phyloP scores from a whole-genome alignment of 2,888 invertebrate genomes.

The Lasioglossum lativentre region DNA sequence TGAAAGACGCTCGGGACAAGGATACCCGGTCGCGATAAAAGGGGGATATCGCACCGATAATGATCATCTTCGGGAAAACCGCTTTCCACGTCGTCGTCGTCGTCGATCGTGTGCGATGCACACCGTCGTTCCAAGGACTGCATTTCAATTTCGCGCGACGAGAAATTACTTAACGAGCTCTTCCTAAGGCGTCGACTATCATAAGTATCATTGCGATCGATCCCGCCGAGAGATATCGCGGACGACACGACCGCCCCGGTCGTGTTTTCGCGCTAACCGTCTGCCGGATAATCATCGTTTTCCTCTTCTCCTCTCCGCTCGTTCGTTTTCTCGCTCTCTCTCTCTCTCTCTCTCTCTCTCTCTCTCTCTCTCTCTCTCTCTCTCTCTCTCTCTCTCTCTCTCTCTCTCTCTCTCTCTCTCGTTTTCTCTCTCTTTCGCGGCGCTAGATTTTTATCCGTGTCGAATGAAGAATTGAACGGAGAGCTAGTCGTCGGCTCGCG shows the following conservation, averaged over 20 bases:
- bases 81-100: slow-evolving; percentile 28
- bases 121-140: slow-evolving; percentile 35
- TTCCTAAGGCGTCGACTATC: slow-evolving; percentile 31
- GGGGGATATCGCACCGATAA: slow-evolving; percentile 60
- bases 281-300: slow-evolving; percentile 43
- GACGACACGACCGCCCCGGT: slow-evolving; percentile 16
- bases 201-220: slow-evolving; percentile 52
- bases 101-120: not conserved
- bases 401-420: too few species aligned
- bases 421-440: not conserved
- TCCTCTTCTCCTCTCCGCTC: not conserved
- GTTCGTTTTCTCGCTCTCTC: not conserved
- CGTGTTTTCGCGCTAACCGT: slow-evolving; percentile 48
- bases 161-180: slow-evolving; percentile 49
- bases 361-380: not conserved
- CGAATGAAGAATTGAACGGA: slow-evolving; percentile 18
- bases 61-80: slow-evolving; percentile 55
- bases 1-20: slow-evolving; percentile 34
- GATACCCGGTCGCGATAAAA: slow-evolving; percentile 42
- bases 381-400: not conserved
- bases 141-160: slow-evolving; percentile 57
- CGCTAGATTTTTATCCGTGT: not conserved
- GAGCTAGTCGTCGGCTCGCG: not conserved
- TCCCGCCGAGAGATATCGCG: slow-evolving; percentile 40
- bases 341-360: too few species aligned